Conservation (phyloP, 2,797 vertebrate genomes). For the Smutsia gigantea region DNA sequence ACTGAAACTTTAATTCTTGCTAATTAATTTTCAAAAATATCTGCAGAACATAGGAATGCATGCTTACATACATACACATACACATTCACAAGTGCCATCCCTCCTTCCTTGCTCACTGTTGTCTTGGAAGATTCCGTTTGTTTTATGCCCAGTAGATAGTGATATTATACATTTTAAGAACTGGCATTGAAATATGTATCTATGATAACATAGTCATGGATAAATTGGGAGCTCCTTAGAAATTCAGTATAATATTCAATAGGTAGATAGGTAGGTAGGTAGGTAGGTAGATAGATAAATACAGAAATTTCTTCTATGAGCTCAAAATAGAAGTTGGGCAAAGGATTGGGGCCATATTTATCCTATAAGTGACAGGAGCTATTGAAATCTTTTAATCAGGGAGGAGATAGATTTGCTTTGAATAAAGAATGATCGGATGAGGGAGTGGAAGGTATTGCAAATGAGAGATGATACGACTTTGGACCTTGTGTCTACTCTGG, state of each 20-base stretch:
- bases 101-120: neutral
- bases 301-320: neutral
- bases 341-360: neutral
- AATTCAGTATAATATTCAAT: neutral
- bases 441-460: neutral
- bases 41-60: neutral
- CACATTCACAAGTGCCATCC: neutral
- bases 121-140: neutral
- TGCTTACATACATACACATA: neutral
- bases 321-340: neutral
- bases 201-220: neutral
- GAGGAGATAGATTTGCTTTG: neutral
- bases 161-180: neutral
- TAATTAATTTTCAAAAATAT: neutral
- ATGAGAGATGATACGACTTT: neutral
- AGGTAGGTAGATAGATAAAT: neutral
- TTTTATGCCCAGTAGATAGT: neutral
- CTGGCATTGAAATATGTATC: neutral
- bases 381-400: neutral
- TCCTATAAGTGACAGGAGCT: neutral
- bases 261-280: neutral
- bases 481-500: neutral
- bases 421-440: neutral
- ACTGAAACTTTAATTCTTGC: neutral
- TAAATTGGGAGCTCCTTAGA: neutral